Percentiles rank a stretch among this genome's conserved stretches.
Conservation (phyloP, 1,140 invertebrate genomes). For the Mercenaria mercenaria region DNA sequence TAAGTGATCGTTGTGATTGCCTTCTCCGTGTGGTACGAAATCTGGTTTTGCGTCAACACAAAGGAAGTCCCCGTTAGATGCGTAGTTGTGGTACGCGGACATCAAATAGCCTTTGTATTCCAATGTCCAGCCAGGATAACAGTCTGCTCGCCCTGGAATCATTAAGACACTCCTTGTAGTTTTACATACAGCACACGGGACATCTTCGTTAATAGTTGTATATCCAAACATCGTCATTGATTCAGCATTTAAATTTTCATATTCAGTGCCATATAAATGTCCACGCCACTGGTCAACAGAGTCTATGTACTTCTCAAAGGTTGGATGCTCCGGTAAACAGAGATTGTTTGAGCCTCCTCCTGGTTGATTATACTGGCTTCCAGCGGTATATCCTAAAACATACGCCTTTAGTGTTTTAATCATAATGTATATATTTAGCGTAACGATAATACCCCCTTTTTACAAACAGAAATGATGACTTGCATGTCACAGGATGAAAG, state of each 20-base stretch:
- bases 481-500: too few relatives aligned
- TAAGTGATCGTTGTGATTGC: slow-evolving; percentile 55
- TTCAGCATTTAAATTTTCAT: too few relatives aligned
- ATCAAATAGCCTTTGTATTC: slow-evolving; percentile 72
- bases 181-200: background rate
- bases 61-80: slow-evolving; percentile 18
- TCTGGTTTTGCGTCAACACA: slow-evolving; percentile 71
- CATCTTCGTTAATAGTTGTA: background rate
- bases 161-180: slow-evolving; percentile 9
- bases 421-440: too few relatives aligned
- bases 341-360: background rate
- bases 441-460: too few relatives aligned
- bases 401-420: too few relatives aligned
- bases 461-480: too few relatives aligned
- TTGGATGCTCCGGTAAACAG: background rate
- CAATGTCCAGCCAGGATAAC: slow-evolving; percentile 54
- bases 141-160: slow-evolving; percentile 57
- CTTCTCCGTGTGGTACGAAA: background rate
- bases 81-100: slow-evolving; percentile 40
- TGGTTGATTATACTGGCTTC: background rate
- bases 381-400: slow-evolving; percentile 12
- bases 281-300: background rate
- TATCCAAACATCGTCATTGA: background rate
- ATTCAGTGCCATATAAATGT: background rate
- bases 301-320: background rate